Percentiles rank a stretch among this genome's conserved stretches.
phyloP scores from a whole-genome alignment of 2,113 vertebrate genomes.

The Daboia siamensis region DNA sequence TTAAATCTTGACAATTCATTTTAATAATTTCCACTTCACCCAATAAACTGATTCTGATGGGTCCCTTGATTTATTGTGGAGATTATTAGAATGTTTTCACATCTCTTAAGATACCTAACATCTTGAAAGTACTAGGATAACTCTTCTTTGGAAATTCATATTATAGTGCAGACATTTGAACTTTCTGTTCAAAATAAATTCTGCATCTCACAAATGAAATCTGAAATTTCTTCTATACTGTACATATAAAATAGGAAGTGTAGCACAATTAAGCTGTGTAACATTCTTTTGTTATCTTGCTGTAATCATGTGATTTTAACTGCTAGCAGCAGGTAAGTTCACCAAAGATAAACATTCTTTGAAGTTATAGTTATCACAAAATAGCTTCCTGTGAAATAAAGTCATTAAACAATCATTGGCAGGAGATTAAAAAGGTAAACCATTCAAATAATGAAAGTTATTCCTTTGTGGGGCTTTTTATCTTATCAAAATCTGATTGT shows the following conservation, averaged over 20 bases:
- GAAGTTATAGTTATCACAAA: slow-evolving; percentile 53
- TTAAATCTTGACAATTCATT: not conserved
- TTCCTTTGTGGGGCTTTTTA: slow-evolving; percentile 15
- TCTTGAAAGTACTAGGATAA: not conserved
- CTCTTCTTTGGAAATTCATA: not conserved
- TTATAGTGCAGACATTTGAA: not conserved
- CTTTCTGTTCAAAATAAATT: not conserved
- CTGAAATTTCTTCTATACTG: not conserved
- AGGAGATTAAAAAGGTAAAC: slow-evolving; percentile 61
- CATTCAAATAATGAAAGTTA: slow-evolving; percentile 58
- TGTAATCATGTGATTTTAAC: slow-evolving; percentile 27
- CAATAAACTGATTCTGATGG: not conserved
- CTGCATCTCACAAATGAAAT: slow-evolving; percentile 3
- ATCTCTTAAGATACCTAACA: not conserved
- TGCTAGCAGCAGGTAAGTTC: slow-evolving; percentile 16
- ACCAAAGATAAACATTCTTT: slow-evolving; percentile 59
- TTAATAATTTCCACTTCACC: not conserved
- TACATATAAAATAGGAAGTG: slow-evolving; percentile 1
- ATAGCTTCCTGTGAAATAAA: slow-evolving; percentile 55
- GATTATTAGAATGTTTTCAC: not conserved
- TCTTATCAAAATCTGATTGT: slow-evolving; percentile 37
- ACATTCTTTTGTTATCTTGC: slow-evolving; percentile 43
- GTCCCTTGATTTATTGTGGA: not conserved
- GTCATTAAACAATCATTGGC: slow-evolving; percentile 65
- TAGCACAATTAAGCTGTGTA: slow-evolving; percentile 13